A percentile compares a stretch with the other conserved stretches of the same genome.
phyloP scores from a whole-genome alignment of 2,888 invertebrate species.

The Metellina segmentata region DNA sequence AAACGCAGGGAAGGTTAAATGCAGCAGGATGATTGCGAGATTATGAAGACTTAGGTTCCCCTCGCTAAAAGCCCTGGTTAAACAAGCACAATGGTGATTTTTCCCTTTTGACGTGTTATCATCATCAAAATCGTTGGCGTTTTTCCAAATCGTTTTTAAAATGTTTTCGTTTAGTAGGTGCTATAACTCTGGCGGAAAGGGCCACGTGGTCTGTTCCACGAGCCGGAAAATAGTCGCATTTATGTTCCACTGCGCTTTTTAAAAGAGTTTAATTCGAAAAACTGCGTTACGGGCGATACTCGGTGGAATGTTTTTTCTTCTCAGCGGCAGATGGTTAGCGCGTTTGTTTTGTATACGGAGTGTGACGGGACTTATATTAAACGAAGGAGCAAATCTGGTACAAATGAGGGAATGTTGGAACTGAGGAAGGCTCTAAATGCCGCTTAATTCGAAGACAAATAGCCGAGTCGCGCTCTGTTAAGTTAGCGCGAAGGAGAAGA shows the following conservation, averaged over 20 bases:
- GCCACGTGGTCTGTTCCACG: conserved; percentile 5
- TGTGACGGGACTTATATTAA: conserved; percentile 21
- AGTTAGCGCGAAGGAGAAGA: background rate
- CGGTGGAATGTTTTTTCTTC: background rate
- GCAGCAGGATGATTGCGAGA: conserved; percentile 60
- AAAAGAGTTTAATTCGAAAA: background rate
- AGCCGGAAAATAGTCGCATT: conserved; percentile 53
- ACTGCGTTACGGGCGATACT: no score
- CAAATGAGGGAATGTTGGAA: conserved; percentile 7
- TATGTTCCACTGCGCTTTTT: conserved; percentile 3
- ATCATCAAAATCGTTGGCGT: conserved; percentile 22
- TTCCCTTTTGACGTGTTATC: conserved; percentile 21
- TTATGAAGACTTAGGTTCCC: conserved; percentile 56
- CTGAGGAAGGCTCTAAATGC: background rate
- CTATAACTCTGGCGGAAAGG: background rate
- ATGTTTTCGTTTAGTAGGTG: conserved; percentile 39
- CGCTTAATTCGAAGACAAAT: conserved; percentile 55
- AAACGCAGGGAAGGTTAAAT: conserved; percentile 59
- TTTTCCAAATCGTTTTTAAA: conserved; percentile 75
- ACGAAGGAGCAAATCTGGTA: conserved; percentile 17
- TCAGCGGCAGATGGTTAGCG: background rate
- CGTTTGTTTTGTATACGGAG: background rate
- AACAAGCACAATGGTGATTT: background rate
- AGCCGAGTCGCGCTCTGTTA: background rate
- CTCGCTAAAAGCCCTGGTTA: background rate